phyloP scores from a whole-genome alignment of 2,113 vertebrate genomes.

The Sceloporus tristichus region DNA sequence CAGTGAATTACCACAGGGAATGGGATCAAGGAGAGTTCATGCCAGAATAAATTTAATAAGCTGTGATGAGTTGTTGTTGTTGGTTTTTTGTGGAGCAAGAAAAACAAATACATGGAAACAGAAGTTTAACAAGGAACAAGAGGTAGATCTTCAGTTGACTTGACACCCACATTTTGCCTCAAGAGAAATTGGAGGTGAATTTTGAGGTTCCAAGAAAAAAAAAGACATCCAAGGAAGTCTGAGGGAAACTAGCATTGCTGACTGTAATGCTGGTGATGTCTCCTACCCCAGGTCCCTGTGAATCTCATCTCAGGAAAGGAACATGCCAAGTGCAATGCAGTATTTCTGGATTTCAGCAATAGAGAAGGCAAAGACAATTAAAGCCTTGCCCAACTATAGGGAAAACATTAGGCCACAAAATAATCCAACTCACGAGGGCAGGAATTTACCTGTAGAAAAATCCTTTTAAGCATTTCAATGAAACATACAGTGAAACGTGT shows the following conservation, averaged over 20 bases:
- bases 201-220: not conserved
- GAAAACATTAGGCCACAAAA: too few species aligned
- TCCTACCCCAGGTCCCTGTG: not conserved
- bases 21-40: not conserved
- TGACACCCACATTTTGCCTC: not conserved
- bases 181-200: not conserved
- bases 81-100: not conserved
- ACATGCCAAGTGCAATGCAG: not conserved
- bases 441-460: not conserved
- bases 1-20: not conserved
- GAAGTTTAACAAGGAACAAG: not conserved
- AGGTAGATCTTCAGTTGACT: constrained; percentile 7
- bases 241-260: not conserved
- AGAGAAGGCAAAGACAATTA: too few species aligned
- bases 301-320: not conserved
- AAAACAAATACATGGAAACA: not conserved
- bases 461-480: not conserved
- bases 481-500: too few species aligned
- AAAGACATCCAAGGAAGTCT: not conserved
- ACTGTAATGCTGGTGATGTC: not conserved
- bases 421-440: not conserved
- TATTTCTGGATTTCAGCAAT: not conserved
- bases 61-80: not conserved
- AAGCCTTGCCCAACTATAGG: too few species aligned
- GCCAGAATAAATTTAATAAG: constrained; percentile 21